Evolutionary conservation across 2,797 vertebrate genomes (phyloP).

Genomic region (Tadarida brasiliensis): DNA sequence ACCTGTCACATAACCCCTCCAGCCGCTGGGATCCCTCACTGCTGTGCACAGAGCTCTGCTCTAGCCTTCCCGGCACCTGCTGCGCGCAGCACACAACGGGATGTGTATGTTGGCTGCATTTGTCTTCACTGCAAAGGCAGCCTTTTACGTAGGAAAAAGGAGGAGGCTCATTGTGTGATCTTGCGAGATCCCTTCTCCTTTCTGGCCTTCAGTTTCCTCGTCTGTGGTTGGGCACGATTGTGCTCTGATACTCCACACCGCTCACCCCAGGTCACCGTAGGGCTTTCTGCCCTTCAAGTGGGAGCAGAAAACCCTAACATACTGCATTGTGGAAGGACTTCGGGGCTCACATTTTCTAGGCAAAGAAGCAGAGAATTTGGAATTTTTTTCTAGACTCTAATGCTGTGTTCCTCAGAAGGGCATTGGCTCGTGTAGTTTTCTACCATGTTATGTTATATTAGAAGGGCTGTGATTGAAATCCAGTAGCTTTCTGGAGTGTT

Average conservation of each 20-base stretch:
- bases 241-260: accelerated
- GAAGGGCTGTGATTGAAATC: background rate
- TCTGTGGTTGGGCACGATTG: background rate
- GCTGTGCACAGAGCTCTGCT: background rate
- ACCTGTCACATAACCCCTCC: background rate
- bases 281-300: background rate
- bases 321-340: background rate
- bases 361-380: background rate
- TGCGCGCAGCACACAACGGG: background rate
- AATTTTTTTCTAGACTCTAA: background rate
- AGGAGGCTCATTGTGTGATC: background rate
- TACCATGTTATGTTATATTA: background rate
- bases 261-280: background rate
- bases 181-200: background rate
- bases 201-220: background rate
- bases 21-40: background rate
- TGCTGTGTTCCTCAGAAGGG: background rate
- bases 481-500: background rate
- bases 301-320: background rate
- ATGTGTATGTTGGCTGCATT: background rate
- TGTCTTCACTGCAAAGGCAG: background rate
- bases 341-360: background rate
- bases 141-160: background rate
- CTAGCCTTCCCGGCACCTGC: background rate
- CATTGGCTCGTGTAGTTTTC: background rate